These are phyloP conservation scores for Myiotriccus ornatus DNA, from an alignment of 2,797 vertebrate genomes.

Conservation along the genomic window DNA sequence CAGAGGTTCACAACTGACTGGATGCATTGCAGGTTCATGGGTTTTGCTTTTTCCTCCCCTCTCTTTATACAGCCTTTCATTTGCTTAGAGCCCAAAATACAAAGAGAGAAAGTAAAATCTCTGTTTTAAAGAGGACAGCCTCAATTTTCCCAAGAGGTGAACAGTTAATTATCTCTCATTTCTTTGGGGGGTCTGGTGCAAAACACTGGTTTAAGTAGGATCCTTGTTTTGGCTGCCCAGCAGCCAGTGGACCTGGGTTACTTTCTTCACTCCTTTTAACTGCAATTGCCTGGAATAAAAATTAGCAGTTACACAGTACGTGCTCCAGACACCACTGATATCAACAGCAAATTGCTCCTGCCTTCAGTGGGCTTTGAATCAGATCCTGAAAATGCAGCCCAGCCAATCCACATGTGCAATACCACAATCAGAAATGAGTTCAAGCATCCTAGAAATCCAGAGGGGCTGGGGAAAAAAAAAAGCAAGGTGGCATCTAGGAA, in stretches of 20 bases:
- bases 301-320: neutral
- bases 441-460: constrained; percentile 21
- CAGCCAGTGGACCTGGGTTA: neutral
- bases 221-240: neutral
- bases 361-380: constrained; percentile 50
- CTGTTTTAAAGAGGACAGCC: neutral
- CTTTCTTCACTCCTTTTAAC: neutral
- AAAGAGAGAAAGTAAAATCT: neutral
- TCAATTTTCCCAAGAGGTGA: neutral
- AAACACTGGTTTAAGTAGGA: neutral
- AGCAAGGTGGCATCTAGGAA: neutral
- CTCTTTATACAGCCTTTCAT: neutral
- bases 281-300: neutral
- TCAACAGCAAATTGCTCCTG: neutral
- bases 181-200: neutral
- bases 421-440: neutral
- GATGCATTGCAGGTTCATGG: neutral
- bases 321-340: constrained; percentile 11
- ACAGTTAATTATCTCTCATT: neutral
- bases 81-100: neutral
- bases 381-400: constrained; percentile 42
- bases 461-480: fast-evolving
- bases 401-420: constrained; percentile 36
- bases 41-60: neutral
- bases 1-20: neutral